Evolutionary conservation across 2,888 invertebrate species (phyloP).

Genomic region (Volucella zonaria): DNA sequence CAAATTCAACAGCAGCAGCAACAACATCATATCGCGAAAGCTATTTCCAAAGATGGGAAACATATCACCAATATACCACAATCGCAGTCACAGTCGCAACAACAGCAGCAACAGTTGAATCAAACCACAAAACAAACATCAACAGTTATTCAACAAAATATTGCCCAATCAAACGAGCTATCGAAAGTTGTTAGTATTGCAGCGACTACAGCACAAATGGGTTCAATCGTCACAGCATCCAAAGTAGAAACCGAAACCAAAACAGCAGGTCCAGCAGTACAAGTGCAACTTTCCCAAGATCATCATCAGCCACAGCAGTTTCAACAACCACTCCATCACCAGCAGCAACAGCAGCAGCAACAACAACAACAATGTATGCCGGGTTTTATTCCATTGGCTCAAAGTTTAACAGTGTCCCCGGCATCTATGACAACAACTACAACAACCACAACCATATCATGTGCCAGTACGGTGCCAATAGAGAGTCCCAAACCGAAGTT

Average conservation of each 20-base stretch:
- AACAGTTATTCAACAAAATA: slow-evolving; percentile 59
- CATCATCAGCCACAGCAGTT: slow-evolving; percentile 16
- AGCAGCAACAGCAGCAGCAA: slow-evolving; percentile 62
- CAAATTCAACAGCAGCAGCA: slow-evolving; percentile 66
- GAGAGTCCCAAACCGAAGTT: slow-evolving; percentile 82
- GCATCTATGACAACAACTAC: slow-evolving; percentile 56
- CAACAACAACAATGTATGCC: slow-evolving; percentile 56
- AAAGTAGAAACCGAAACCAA: slow-evolving; percentile 55
- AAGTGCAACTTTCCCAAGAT: neutral
- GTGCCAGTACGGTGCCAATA: slow-evolving; percentile 78
- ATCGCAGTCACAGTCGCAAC: slow-evolving; percentile 28
- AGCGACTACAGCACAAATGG: slow-evolving; percentile 47
- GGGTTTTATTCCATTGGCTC: slow-evolving; percentile 49
- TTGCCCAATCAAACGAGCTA: slow-evolving; percentile 48
- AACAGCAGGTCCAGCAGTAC: slow-evolving; percentile 7
- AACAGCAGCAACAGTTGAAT: slow-evolving; percentile 45
- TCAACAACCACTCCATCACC: slow-evolving; percentile 53
- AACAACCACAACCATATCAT: slow-evolving; percentile 75
- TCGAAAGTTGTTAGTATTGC: slow-evolving; percentile 39
- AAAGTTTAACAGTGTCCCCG: slow-evolving; percentile 41
- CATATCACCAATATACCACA: slow-evolving; percentile 50
- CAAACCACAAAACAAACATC: slow-evolving; percentile 46
- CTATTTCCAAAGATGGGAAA: slow-evolving; percentile 60
- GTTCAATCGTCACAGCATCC: slow-evolving; percentile 25
- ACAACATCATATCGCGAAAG: slow-evolving; percentile 56